A percentile compares a stretch with the other conserved stretches of the same genome.
phyloP scores from a whole-genome alignment of 2,888 invertebrate species.

The Arctia plantaginis region DNA sequence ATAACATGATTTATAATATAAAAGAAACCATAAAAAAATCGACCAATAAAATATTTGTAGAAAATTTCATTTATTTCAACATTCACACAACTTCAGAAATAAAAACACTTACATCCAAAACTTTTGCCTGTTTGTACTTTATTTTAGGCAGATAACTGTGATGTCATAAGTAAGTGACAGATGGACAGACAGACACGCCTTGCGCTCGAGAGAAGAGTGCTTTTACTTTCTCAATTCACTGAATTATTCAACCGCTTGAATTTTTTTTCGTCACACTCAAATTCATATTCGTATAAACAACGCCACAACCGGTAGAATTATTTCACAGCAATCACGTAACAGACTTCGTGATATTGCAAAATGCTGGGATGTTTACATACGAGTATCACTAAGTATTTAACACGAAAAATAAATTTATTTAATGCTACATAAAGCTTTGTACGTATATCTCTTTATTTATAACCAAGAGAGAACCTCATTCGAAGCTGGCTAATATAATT shows the following conservation, averaged over 20 bases:
- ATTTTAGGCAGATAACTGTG: constrained; percentile 56
- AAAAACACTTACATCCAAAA: constrained; percentile 28
- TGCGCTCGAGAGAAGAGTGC: constrained; percentile 62
- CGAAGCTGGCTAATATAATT: neutral
- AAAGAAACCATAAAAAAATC: too few species aligned
- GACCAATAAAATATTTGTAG: neutral
- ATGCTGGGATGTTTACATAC: neutral
- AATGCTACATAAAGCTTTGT: neutral
- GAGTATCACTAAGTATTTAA: neutral
- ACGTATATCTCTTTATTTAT: too few species aligned
- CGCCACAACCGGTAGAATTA: neutral
- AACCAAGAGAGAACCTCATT: neutral
- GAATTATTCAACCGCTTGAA: constrained; percentile 70
- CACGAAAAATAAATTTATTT: neutral
- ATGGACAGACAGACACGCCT: constrained; percentile 68
- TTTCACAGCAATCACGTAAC: neutral
- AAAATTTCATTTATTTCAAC: neutral
- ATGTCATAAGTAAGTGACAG: constrained; percentile 80
- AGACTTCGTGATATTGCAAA: neutral
- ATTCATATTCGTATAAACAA: constrained; percentile 54
- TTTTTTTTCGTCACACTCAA: constrained; percentile 61
- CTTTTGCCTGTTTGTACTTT: constrained; percentile 51
- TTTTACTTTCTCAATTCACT: constrained; percentile 75
- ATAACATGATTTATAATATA: too few species aligned
- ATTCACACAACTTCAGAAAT: constrained; percentile 22